Conservation (phyloP, 2,888 invertebrate species). For the Conops quadrifasciatus region DNA sequence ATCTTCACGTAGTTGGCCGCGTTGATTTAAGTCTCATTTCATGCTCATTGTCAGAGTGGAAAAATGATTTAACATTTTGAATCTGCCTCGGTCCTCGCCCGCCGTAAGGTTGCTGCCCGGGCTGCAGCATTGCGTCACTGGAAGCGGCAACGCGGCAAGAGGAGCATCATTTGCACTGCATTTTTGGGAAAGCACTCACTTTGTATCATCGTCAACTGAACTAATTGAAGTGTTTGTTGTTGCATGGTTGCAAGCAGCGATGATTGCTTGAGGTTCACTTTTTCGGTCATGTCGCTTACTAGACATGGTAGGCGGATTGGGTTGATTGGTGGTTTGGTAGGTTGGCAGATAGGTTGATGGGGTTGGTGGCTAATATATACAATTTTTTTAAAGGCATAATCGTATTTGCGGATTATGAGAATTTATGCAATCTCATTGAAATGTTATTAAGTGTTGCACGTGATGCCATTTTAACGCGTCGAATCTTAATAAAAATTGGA, state of each 20-base stretch:
- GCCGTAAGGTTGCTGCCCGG: background rate
- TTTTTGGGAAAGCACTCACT: conserved; percentile 8
- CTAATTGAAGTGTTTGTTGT: no score
- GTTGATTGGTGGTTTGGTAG: background rate
- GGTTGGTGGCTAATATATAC: background rate
- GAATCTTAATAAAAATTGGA: no score
- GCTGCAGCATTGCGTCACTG: no score
- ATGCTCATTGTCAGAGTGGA: conserved; percentile 33
- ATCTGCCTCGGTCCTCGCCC: background rate
- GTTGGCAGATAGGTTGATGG: background rate
- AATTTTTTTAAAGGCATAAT: no score
- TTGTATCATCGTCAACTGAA: conserved; percentile 23
- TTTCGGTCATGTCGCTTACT: conserved; percentile 16
- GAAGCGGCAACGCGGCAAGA: no score
- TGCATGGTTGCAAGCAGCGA: conserved; percentile 11
- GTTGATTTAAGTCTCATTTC: conserved; percentile 31
- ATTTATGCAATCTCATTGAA: background rate
- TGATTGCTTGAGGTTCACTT: conserved; percentile 18
- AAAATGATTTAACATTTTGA: conserved; percentile 32
- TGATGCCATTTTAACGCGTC: conserved; percentile 4
- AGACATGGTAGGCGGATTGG: background rate
- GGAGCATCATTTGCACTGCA: no score
- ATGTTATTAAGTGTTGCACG: conserved; percentile 15
- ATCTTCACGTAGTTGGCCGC: conserved; percentile 26
- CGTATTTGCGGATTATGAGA: background rate